Evolutionary conservation across 2,888 invertebrate genomes (phyloP), one percentile per base, ranked within the genome.

Genomic region (Eristalinus aeneus): DNA sequence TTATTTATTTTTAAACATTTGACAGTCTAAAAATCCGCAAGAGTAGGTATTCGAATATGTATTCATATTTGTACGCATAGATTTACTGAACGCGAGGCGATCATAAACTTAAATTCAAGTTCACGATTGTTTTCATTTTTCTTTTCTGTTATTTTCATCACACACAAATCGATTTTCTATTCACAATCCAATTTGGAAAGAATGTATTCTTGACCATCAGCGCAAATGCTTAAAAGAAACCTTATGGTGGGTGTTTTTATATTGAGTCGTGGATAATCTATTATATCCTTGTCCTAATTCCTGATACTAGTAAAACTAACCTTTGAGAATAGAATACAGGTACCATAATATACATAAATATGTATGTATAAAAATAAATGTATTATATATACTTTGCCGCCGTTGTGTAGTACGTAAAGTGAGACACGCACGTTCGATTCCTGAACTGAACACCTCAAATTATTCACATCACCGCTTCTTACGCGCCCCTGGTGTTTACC

Each of bases 191-290:
- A 85, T 85, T 85, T 85, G 60, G 23, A 46, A 46, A n/a, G 76
- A 85, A 80, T 73, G 6, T 61, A 80, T 68, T 76, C 85, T 76
- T 84, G 84, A 75, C 84, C 84, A 65, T 58, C 79, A 72, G 67
- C 67, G 72, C 65, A 64, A 85, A 73, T 81, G 68, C 53, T 73
- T 36, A 1, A 68, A 36, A n/a, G 81, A 85, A 85, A 39, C 85
- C 80, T 34, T 76, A 80, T 46, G 39, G 77, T 68, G 27, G 27
- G 16, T 22, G 61, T 61, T 20, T 60, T 46, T 34, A 68, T 23
- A 36, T 83, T 46, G 20, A 46, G 60, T 68, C 32, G 31, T 73
- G 20, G n/a, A 63, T 60, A 65, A 53, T 54, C 16, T 31, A 8
- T 1, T 31, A 12, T 60, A 74, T 69, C 63, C 74, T 63, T 63